Base-by-base conservation (phyloP, 2,888 invertebrate species). In the Chaetoderma sp. region DNA sequence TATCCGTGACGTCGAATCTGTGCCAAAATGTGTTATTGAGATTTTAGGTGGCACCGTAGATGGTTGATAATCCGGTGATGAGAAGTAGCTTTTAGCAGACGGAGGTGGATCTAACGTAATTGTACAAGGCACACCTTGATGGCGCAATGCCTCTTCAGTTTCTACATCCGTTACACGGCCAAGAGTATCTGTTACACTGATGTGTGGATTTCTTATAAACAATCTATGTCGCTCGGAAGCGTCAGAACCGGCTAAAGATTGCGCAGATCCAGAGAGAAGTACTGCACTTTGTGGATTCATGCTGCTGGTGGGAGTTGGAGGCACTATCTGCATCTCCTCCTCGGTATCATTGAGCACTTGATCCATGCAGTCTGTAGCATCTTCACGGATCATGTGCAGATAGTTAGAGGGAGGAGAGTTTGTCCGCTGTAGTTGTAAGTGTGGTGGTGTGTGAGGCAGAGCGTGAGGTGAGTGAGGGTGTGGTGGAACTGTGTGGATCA, bases 161-260 rank as follows among this genome's bases (percentile, higher is more conserved):
- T 74, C 70, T 28, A 83, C 81, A 55, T 79, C 77, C 16, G 80
- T 86, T 67, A 87, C 86, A 71, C 86, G 86, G 60, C 96, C 96
- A 60, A 93, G 89, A 59, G 95, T 95, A 83, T 96, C 96, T 0
- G 96, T 96, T 10, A 96, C 90, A 75, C 94, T 95, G 67, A 96
- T 96, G 86, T 95, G 95, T 0, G 96, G 95, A 83, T 81, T 93
- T 72, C 63, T 81, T 59, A 76, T 68, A 57, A 74, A 80, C 56
- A 77, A 75, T 39, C 71, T 65, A 13, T 47, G 49, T 10, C 65
- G 52, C 28, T 52, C n/a, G n/a, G n/a, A n/a, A n/a, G n/a, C n/a
- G n/a, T n/a, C n/a, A n/a, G n/a, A n/a, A n/a, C n/a, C 59, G 10
- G 65, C 45, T 5, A 39, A 27, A 13, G 30, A 28, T 25, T 60